phyloP scores from a whole-genome alignment of 2,113 vertebrate species.

The Excalfactoria chinensis region DNA sequence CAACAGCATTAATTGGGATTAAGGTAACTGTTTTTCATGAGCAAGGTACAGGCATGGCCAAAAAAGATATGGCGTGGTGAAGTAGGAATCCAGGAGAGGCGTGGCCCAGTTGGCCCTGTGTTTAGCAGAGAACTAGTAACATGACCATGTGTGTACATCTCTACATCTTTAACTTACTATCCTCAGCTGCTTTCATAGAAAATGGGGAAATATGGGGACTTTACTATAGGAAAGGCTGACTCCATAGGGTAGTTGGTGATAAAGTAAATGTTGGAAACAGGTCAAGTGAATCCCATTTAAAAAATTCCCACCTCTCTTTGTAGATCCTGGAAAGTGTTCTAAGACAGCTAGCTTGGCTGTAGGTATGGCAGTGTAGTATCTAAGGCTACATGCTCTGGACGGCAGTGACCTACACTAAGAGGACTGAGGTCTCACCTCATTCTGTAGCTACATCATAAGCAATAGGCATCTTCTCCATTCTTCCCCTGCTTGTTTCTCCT shows the following conservation, averaged over 20 bases:
- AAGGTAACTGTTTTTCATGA: background rate
- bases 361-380: no score
- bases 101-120: background rate
- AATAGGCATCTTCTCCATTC: background rate
- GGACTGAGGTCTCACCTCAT: background rate
- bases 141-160: background rate
- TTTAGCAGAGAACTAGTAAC: background rate
- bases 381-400: background rate
- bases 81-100: background rate
- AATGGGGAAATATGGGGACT: background rate
- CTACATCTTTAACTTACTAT: background rate
- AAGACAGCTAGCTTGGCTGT: background rate
- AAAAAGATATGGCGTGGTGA: rapidly evolving
- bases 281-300: background rate
- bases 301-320: background rate
- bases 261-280: background rate
- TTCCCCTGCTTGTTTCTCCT: rapidly evolving
- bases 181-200: background rate
- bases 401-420: background rate
- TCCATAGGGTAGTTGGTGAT: background rate
- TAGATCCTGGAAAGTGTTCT: background rate
- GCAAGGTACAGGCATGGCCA: background rate
- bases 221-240: background rate
- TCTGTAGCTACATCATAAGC: background rate
- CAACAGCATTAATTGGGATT: background rate